Evolutionary conservation across 1,140 invertebrate genomes (phyloP), one percentile per base, ranked within the genome.

Genomic region (Branchinecta lindahli): DNA sequence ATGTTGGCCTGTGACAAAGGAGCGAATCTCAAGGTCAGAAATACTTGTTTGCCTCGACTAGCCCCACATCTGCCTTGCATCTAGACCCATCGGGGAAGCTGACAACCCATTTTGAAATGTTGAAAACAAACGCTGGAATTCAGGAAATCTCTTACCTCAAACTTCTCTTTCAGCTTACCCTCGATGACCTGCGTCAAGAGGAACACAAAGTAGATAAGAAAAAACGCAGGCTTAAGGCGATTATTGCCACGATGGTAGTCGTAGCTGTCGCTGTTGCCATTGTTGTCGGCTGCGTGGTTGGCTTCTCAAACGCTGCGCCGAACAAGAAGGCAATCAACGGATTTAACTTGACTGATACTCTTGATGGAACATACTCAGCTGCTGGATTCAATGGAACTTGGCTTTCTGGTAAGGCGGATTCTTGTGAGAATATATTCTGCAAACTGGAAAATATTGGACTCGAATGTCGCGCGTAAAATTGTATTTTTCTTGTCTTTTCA

Each of bases 371-470:
- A 44, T 77, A 75, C 67, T 72, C 71, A 0, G 66, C 72, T 8
- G 69, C 65, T 44, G 66, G 68, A 9, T 76, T 76, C 70, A 77
- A 78, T 67, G 76, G 74, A 46, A 77, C 76, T 2, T 77, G 76
- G 76, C 73, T 77, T 67, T 77, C 76, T 46, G 75, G 77, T 78
- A 68, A 33, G 33, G 33, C 33, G 33, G 33, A 33, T 33, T 33
- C 33, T 33, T 33, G 33, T 33, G 33, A 33, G 5, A 33, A 33
- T 33, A 33, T 33, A 33, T 33, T 33, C 5, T 33, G 33, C 5
- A 33, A 33, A 33, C 5, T 33, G 33, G 33, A 33, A 33, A 33
- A 33, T 33, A 5, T 5, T 33, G 5, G 33, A 33, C 33, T 33
- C 2, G 33, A 70, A 69, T 45, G 20, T 46, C 7, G 68, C 15